A percentile compares a stretch with the other conserved stretches of the same genome.
Conservation (phyloP, 2,113 vertebrate species). For the Crotalus tigris region DNA sequence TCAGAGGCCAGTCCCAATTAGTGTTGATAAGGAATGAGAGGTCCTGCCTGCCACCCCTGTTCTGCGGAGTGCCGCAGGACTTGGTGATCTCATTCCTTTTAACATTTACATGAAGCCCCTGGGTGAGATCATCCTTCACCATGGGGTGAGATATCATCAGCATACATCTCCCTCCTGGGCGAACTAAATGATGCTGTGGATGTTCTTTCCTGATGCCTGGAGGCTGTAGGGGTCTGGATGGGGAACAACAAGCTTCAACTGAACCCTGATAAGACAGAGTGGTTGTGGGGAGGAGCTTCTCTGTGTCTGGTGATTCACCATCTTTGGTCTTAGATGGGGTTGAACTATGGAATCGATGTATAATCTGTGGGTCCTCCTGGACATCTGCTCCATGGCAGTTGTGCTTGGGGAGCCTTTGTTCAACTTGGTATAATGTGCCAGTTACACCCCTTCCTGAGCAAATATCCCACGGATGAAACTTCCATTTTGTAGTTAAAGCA, state of each 20-base stretch:
- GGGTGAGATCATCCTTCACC: neutral
- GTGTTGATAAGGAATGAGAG: neutral
- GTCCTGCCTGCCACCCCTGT: neutral
- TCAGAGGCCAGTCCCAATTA: neutral
- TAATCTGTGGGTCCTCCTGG: neutral
- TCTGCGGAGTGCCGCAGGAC: no score
- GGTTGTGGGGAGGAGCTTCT: neutral
- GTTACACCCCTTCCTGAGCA: neutral
- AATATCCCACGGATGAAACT: neutral
- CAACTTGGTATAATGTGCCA: neutral
- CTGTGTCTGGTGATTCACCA: neutral
- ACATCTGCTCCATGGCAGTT: neutral
- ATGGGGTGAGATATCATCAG: neutral
- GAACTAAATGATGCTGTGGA: neutral
- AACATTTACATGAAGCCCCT: neutral
- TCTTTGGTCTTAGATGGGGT: no score
- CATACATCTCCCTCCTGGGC: neutral
- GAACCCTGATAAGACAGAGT: neutral
- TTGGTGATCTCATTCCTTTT: neutral
- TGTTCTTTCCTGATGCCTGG: neutral
- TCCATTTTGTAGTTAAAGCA: neutral
- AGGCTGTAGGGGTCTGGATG: neutral
- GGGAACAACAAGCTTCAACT: neutral
- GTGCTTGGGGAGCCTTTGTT: neutral
- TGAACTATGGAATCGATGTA: neutral